Evolutionary conservation across 1,140 invertebrate species (phyloP).

Genomic region (Himalopsyche phryganea): DNA sequence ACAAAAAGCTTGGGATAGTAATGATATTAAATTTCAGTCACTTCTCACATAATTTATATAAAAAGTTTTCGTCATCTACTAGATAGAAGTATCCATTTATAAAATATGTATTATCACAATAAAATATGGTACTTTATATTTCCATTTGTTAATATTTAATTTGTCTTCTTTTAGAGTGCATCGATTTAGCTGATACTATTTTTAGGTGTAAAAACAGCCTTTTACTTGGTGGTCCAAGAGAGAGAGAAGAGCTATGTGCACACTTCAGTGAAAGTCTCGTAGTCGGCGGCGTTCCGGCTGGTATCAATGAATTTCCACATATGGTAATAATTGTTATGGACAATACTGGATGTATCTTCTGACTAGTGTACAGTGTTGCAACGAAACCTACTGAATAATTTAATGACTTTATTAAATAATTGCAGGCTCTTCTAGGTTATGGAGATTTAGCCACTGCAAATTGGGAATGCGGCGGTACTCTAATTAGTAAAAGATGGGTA

Average conservation of each 20-base stretch:
- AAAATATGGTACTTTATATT: too few relatives aligned
- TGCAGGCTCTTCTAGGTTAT: background rate
- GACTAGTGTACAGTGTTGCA: too few relatives aligned
- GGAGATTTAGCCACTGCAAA: slow-evolving; percentile 24
- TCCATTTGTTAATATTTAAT: too few relatives aligned
- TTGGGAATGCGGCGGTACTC: slow-evolving; percentile 39
- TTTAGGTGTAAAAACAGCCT: background rate
- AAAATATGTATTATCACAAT: too few relatives aligned
- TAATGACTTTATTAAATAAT: too few relatives aligned
- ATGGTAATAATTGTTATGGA: too few relatives aligned
- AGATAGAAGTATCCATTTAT: too few relatives aligned
- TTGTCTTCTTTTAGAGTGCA: slow-evolving; percentile 20
- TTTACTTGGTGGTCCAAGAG: background rate
- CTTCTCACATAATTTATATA: slow-evolving; percentile 1
- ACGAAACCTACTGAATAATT: too few relatives aligned
- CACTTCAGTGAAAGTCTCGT: background rate
- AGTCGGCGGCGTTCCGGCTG: slow-evolving; percentile 6
- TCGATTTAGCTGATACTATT: slow-evolving; percentile 9
- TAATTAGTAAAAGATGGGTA: slow-evolving; percentile 40
- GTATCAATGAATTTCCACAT: slow-evolving; percentile 18
- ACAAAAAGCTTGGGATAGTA: slow-evolving; percentile 18
- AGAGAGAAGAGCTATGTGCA: slow-evolving; percentile 2
- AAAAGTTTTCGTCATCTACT: too few relatives aligned
- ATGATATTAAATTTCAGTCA: background rate
- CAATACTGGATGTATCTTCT: too few relatives aligned